Percentiles rank a stretch among this genome's conserved stretches.
Evolutionary conservation across 1,140 invertebrate genomes (phyloP).

Genomic region (Pseudomyrmex gracilis): DNA sequence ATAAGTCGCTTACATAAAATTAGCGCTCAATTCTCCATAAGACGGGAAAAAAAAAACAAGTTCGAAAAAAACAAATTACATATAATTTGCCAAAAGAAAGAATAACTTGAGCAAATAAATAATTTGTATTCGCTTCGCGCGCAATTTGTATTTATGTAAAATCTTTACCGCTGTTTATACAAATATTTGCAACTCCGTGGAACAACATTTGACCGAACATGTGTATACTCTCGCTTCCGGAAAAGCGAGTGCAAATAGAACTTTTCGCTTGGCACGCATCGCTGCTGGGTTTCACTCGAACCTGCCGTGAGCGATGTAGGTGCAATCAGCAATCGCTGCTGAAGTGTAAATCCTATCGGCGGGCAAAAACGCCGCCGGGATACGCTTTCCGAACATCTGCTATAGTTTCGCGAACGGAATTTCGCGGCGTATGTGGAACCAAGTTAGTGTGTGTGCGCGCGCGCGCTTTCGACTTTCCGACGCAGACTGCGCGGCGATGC

Average conservation of each 20-base stretch:
- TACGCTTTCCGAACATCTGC: conserved; percentile 46
- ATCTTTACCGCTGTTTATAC: not conserved
- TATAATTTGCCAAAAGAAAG: too few relatives aligned
- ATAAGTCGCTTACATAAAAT: not conserved
- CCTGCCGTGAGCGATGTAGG: conserved; percentile 17
- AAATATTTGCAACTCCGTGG: too few relatives aligned
- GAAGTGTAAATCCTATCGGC: conserved; percentile 56
- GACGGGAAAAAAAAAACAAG: not conserved
- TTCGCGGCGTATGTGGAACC: conserved; percentile 21
- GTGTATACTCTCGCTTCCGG: not conserved
- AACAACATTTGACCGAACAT: not conserved
- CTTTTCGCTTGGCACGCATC: conserved; percentile 24
- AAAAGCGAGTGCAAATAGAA: conserved; percentile 9
- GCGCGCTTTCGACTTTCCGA: not conserved
- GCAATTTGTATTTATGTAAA: not conserved
- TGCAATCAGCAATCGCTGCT: conserved; percentile 43
- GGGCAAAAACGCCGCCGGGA: conserved; percentile 46
- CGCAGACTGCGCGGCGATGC: conserved; percentile 15
- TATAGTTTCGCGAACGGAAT: conserved; percentile 50
- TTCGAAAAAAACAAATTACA: not conserved
- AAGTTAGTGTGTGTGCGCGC: conserved; percentile 6
- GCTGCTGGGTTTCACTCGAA: not conserved
- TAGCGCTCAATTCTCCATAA: not conserved
- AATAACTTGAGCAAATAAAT: too few relatives aligned
- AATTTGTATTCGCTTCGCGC: not conserved